Conservation (phyloP, 1,140 invertebrate genomes). For the Drosophila parvula region DNA sequence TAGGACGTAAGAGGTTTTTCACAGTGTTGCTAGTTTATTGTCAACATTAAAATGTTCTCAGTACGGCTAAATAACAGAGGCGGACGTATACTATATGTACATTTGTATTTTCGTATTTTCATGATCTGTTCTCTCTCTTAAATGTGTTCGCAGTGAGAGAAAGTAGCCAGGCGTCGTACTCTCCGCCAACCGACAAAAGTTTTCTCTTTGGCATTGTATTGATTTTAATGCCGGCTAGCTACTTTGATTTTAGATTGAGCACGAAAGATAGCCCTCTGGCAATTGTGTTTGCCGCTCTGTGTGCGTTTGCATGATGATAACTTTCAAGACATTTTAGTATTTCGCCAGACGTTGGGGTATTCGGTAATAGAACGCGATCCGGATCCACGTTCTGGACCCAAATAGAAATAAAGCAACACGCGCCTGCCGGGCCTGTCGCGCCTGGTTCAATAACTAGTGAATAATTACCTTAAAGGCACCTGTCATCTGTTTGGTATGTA, state of each 20-base stretch:
- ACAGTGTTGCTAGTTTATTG: too few species aligned
- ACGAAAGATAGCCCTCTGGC: conserved; percentile 44
- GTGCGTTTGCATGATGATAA: conserved; percentile 24
- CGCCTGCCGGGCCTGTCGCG: neutral
- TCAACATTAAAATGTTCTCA: neutral
- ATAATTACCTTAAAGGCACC: conserved; percentile 23
- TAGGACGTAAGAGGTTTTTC: neutral
- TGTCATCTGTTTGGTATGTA: conserved; percentile 34
- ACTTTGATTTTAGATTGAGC: conserved; percentile 48
- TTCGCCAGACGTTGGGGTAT: conserved; percentile 47
- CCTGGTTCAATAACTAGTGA: conserved; percentile 16
- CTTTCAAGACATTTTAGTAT: conserved; percentile 57
- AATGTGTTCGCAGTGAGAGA: neutral
- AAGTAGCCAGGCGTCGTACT: neutral
- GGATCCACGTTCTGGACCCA: neutral
- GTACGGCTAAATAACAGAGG: neutral
- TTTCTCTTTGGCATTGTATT: conserved; percentile 29
- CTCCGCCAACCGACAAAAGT: neutral
- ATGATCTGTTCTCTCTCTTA: conserved; percentile 24
- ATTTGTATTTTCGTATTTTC: too few species aligned
- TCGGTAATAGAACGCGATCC: conserved; percentile 35
- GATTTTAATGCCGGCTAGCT: conserved; percentile 56
- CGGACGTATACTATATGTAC: neutral
- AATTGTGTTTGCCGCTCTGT: conserved; percentile 30
- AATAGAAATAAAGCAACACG: conserved; percentile 5